Evolutionary conservation across 1,140 invertebrate genomes (phyloP).

Genomic region (Rhynchophorus ferrugineus): DNA sequence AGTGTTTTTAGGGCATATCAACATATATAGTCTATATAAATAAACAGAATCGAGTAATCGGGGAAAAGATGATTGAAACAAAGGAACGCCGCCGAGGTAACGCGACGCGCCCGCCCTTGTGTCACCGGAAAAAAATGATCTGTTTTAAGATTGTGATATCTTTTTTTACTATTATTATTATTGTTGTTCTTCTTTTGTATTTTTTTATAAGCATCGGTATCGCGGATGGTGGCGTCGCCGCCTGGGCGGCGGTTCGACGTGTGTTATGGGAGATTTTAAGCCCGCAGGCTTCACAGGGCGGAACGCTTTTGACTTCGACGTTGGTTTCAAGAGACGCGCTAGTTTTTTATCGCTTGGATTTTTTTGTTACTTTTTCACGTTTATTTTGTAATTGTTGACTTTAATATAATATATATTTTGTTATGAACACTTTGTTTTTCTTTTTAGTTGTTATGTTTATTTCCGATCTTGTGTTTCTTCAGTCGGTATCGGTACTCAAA

Average conservation of each 20-base stretch:
- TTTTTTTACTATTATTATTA: conserved; percentile 13
- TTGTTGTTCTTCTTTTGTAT: too few relatives aligned
- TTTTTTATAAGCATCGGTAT: too few relatives aligned
- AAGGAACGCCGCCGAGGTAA: too few relatives aligned
- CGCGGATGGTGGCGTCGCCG: too few relatives aligned
- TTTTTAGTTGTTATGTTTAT: conserved; percentile 31
- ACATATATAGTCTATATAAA: neutral
- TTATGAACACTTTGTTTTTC: conserved; percentile 35
- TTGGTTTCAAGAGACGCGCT: conserved; percentile 28
- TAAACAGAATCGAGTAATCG: conserved; percentile 24
- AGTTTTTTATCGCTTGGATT: conserved; percentile 34
- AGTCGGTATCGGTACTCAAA: conserved; percentile 1
- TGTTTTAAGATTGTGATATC: conserved; percentile 30
- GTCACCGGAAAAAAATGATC: too few relatives aligned
- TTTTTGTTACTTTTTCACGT: conserved; percentile 37
- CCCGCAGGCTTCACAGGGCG: too few relatives aligned
- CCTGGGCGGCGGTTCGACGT: too few relatives aligned
- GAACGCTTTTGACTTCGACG: too few relatives aligned
- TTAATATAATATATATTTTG: conserved; percentile 41
- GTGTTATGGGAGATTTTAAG: too few relatives aligned
- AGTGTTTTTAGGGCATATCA: conserved; percentile 36
- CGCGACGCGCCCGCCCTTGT: too few relatives aligned
- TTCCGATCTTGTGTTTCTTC: conserved; percentile 31
- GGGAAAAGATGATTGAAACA: too few relatives aligned
- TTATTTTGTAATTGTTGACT: conserved; percentile 40